Evolutionary conservation across 2,797 vertebrate species (phyloP).

Genomic region (Nasua narica): DNA sequence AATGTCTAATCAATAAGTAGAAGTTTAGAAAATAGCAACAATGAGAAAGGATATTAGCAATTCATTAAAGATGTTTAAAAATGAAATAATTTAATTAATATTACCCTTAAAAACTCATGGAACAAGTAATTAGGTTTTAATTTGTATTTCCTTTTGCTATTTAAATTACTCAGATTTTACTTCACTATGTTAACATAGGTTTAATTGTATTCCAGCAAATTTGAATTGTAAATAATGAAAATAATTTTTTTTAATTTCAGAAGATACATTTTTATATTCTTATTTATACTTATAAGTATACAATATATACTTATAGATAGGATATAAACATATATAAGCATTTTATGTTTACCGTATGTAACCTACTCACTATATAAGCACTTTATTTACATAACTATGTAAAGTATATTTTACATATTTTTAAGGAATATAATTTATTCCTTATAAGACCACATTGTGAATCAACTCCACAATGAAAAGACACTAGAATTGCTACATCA

Average conservation of each 20-base stretch:
- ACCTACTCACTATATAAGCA: background rate
- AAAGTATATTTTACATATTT: background rate
- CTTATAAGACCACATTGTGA: background rate
- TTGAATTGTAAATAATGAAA: constrained; percentile 26
- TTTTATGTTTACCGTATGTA: background rate
- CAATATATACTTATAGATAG: background rate
- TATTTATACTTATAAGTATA: background rate
- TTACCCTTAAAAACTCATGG: background rate
- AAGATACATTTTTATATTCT: background rate
- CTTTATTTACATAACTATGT: background rate
- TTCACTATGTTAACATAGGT: background rate
- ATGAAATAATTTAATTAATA: background rate
- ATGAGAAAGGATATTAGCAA: background rate
- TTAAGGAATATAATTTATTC: background rate
- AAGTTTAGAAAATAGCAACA: background rate
- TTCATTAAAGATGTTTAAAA: background rate
- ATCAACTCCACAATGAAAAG: background rate
- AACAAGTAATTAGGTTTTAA: background rate
- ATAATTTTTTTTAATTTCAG: background rate
- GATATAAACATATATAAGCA: background rate
- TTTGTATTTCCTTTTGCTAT: constrained; percentile 22
- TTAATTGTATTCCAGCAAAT: background rate
- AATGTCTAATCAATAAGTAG: background rate
- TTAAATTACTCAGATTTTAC: background rate
- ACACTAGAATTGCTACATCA: background rate